Evolutionary conservation across 2,113 vertebrate genomes (phyloP).

Genomic region (Illadopsis cleaveri): DNA sequence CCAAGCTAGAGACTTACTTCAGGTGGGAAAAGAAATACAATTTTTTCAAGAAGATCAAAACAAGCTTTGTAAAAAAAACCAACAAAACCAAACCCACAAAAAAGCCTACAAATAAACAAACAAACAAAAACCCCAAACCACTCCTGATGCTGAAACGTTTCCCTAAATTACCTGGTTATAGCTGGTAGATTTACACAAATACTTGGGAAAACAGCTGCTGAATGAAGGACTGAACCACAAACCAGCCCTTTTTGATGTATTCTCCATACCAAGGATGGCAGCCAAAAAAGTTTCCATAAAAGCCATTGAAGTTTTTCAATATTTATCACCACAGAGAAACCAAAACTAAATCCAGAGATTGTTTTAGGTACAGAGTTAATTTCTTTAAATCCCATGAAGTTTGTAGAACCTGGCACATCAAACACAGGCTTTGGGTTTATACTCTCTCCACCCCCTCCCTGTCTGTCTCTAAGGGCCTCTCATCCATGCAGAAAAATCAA

Average conservation of each 20-base stretch:
- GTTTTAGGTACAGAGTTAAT: neutral
- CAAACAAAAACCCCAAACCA: neutral
- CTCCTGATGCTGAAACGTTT: accelerated
- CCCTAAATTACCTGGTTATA: neutral
- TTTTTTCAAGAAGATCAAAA: neutral
- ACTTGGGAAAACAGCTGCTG: neutral
- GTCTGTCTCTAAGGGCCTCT: neutral
- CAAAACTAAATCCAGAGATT: neutral
- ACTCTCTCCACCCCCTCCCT: accelerated
- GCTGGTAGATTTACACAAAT: neutral
- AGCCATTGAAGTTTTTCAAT: neutral
- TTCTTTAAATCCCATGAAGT: neutral
- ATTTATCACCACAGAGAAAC: neutral
- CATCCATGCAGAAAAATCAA: neutral
- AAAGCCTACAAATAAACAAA: neutral
- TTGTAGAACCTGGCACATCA: neutral
- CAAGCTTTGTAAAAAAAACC: accelerated
- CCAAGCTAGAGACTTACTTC: neutral
- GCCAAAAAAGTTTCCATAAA: neutral
- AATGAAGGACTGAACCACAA: neutral
- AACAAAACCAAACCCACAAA: neutral
- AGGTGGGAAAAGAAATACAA: neutral
- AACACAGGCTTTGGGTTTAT: neutral
- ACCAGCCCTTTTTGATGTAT: neutral
- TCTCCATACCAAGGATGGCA: neutral